phyloP scores from a whole-genome alignment of 2,113 vertebrate species.

The Pandion haliaetus region DNA sequence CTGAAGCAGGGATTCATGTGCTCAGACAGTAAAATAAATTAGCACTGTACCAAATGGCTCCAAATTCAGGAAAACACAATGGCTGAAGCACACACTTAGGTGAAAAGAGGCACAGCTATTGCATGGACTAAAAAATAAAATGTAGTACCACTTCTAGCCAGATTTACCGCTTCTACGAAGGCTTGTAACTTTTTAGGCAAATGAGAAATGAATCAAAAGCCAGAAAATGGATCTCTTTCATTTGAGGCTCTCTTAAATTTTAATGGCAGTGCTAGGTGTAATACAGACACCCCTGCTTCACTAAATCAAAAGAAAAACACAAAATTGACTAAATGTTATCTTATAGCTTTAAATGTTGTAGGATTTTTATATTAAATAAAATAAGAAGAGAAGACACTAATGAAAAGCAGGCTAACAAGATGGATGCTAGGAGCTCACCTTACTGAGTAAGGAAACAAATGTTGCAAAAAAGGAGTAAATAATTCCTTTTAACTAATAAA shows the following conservation, averaged over 20 bases:
- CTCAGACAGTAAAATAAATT: conserved; percentile 56
- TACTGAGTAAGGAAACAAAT: not conserved
- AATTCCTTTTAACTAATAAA: not conserved
- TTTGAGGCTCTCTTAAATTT: conserved; percentile 45
- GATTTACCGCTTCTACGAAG: conserved; percentile 43
- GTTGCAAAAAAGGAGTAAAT: not conserved
- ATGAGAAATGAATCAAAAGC: conserved; percentile 52
- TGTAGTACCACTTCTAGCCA: not conserved
- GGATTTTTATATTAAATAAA: not conserved
- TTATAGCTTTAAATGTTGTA: not conserved
- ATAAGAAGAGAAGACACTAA: not conserved
- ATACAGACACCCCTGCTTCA: not conserved
- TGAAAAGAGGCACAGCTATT: conserved; percentile 15
- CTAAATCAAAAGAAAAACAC: conserved; percentile 2
- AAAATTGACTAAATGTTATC: not conserved
- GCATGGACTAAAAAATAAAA: not conserved
- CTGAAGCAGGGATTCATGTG: conserved; percentile 27
- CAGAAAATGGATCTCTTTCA: not conserved
- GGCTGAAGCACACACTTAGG: conserved; percentile 25
- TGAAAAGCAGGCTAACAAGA: not conserved
- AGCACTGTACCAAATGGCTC: conserved; percentile 47
- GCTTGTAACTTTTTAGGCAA: conserved; percentile 34
- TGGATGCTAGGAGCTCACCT: not conserved
- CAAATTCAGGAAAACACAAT: conserved; percentile 51
- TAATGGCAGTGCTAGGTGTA: conserved; percentile 9